These are phyloP conservation scores for Sialis fuliginosa DNA, from an alignment of 2,888 invertebrate genomes.

Conservation along the genomic window DNA sequence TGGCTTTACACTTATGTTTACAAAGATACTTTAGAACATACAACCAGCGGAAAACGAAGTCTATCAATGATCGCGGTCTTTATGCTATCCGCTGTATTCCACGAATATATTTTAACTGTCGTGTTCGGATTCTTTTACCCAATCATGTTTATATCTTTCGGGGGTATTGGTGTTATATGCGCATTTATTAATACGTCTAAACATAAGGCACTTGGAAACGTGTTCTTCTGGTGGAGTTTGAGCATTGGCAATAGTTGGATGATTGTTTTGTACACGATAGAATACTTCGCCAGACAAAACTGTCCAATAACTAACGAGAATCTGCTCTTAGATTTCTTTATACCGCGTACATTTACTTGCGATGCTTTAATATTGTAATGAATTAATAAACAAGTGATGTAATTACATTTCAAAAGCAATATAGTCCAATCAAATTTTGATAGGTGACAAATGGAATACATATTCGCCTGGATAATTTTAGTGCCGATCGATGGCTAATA, in stretches of 20 bases:
- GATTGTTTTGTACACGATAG: constrained; percentile 68
- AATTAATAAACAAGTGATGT: too few relatives aligned
- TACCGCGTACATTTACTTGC: constrained; percentile 32
- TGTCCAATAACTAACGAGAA: constrained; percentile 35
- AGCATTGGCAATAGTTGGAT: constrained; percentile 60
- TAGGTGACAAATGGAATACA: too few relatives aligned
- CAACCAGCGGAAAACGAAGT: constrained; percentile 26
- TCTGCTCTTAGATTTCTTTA: constrained; percentile 24
- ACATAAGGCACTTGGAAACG: constrained; percentile 38
- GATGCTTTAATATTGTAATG: background rate
- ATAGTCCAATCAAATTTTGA: too few relatives aligned
- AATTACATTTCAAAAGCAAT: too few relatives aligned
- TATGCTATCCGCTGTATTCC: constrained; percentile 66
- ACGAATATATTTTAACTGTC: constrained; percentile 69
- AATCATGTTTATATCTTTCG: constrained; percentile 62
- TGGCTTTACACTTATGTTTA: constrained; percentile 87
- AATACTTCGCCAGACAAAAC: constrained; percentile 66
- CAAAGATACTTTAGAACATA: constrained; percentile 38
- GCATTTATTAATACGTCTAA: constrained; percentile 30
- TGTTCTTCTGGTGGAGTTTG: constrained; percentile 70
- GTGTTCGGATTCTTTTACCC: constrained; percentile 79
- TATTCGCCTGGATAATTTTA: too few relatives aligned
- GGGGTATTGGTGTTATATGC: constrained; percentile 42
- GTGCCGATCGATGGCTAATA: too few relatives aligned
- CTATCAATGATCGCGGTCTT: constrained; percentile 49